Conservation (phyloP, 2,888 invertebrate genomes). For the Drosophila birchii region DNA sequence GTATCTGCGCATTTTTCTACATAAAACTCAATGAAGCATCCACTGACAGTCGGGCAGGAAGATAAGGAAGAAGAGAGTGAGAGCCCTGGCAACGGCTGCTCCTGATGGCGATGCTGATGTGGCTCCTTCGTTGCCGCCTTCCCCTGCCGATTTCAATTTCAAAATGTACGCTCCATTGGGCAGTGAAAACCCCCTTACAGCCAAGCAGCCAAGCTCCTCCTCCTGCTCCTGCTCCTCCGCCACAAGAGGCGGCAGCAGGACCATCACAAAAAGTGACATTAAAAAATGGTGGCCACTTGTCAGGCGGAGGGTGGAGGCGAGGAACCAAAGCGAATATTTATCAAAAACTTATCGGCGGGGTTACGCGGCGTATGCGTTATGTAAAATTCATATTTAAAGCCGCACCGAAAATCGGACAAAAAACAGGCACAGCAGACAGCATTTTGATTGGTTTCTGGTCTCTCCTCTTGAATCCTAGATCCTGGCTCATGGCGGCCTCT, state of each 20-base stretch:
- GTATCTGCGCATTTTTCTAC: constrained; percentile 40
- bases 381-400: constrained; percentile 32
- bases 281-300: constrained; percentile 76
- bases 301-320: constrained; percentile 43
- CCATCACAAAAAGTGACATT: constrained; percentile 74
- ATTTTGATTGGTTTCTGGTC: constrained; percentile 35
- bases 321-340: constrained; percentile 21
- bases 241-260: constrained; percentile 5
- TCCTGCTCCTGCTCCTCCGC: not conserved
- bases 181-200: constrained; percentile 52
- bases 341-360: constrained; percentile 58
- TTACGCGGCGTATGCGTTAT: constrained; percentile 42
- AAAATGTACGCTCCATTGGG: constrained; percentile 76
- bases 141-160: constrained; percentile 74
- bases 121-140: constrained; percentile 25
- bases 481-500: not conserved
- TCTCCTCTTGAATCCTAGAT: not conserved
- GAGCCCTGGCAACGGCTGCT: constrained; percentile 43
- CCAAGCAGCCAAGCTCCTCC: not conserved
- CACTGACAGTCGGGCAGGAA: constrained; percentile 56
- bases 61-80: constrained; percentile 49
- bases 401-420: constrained; percentile 24
- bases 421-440: constrained; percentile 3
- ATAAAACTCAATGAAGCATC: constrained; percentile 76
- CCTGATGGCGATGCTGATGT: constrained; percentile 16